Percentiles rank a stretch among this genome's conserved stretches.
These are phyloP conservation scores for Myotis yumanensis DNA, from an alignment of 2,113 vertebrate genomes.

Conservation along the genomic window DNA sequence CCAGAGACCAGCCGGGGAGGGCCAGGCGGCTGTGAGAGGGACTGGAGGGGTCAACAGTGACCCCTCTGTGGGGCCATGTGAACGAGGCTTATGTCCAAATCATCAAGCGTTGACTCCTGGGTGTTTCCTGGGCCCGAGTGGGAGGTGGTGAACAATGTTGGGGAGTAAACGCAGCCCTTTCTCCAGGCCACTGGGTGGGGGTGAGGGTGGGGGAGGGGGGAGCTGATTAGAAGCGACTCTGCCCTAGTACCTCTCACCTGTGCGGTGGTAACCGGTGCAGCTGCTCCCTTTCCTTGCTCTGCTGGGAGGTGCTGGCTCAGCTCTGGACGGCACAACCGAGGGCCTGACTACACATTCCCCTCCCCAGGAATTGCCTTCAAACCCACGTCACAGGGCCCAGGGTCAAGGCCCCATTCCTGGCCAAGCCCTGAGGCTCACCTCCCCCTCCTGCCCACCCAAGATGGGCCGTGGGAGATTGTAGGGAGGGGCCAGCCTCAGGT, in stretches of 20 bases:
- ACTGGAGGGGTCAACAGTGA: background rate
- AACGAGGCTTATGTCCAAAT: accelerated
- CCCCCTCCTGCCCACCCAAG: no score
- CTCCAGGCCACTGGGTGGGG: background rate
- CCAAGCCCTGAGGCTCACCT: background rate
- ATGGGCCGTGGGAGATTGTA: no score
- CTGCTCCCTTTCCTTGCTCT: background rate
- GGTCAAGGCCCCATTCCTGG: background rate
- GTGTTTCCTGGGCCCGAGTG: background rate
- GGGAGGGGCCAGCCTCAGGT: no score
- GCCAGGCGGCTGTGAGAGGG: background rate
- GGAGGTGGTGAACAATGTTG: no score
- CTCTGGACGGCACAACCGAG: background rate
- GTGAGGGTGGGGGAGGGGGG: no score
- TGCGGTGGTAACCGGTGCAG: background rate
- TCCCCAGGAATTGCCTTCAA: background rate
- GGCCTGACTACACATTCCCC: background rate
- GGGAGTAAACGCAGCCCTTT: background rate
- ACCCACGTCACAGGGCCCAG: background rate
- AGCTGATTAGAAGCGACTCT: background rate
- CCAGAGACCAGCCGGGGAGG: background rate
- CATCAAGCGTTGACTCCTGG: background rate
- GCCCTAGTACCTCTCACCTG: background rate
- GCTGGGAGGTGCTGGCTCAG: background rate
- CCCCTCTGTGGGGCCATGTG: no score